phyloP scores from a whole-genome alignment of 1,140 invertebrate species.

The Pararge aegeria region DNA sequence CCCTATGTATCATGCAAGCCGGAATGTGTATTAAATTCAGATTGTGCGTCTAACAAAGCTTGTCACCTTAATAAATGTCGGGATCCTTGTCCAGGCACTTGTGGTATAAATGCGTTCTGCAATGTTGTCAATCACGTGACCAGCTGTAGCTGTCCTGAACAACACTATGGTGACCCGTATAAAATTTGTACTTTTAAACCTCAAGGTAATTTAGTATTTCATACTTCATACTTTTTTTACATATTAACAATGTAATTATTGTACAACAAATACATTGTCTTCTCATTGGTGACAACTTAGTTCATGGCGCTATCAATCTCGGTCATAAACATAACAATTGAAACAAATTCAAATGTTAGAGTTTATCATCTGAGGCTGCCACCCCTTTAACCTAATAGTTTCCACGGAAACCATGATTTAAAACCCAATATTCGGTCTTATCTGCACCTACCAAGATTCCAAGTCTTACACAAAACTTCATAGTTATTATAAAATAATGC shows the following conservation, averaged over 20 bases:
- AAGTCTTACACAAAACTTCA: too few species aligned
- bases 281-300: too few species aligned
- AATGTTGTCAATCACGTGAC: constrained; percentile 85
- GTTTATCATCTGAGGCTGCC: too few species aligned
- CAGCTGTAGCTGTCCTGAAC: constrained; percentile 86
- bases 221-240: background rate
- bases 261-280: too few species aligned
- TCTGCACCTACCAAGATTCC: too few species aligned
- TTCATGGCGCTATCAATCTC: too few species aligned
- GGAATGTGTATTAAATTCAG: constrained; percentile 81
- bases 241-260: too few species aligned
- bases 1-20: constrained; percentile 85
- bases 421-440: too few species aligned
- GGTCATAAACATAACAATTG: too few species aligned
- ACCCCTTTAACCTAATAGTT: too few species aligned
- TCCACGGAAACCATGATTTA: too few species aligned
- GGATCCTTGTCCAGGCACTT: constrained; percentile 82
- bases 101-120: constrained; percentile 84
- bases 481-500: background rate
- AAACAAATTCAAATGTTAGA: too few species aligned
- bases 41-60: constrained; percentile 79
- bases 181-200: constrained; percentile 69
- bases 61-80: constrained; percentile 82
- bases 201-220: constrained; percentile 77
- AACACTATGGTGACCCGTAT: constrained; percentile 90